Conservation (phyloP, 2,797 vertebrate species). For the Lycodopsis pacificus region DNA sequence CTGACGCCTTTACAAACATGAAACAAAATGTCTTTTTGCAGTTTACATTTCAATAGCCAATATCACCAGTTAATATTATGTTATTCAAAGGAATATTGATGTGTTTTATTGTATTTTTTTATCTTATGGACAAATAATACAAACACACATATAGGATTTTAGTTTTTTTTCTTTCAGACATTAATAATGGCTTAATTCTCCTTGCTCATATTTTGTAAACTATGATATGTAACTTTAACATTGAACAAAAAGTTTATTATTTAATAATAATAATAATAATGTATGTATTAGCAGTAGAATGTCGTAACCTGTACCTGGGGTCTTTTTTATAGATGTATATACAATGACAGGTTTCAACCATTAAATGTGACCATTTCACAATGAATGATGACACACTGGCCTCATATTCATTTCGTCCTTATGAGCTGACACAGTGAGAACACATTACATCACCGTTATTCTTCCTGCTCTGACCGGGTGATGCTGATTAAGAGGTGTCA, state of each 20-base stretch:
- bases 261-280: slow-evolving; percentile 88
- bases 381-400: slow-evolving; percentile 79
- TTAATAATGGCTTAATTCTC: slow-evolving; percentile 87
- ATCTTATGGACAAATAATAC: slow-evolving; percentile 81
- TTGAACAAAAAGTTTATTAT: slow-evolving; percentile 90
- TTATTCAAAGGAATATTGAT: slow-evolving; percentile 82
- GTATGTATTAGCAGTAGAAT: slow-evolving; percentile 91
- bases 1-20: slow-evolving; percentile 69
- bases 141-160: slow-evolving; percentile 83
- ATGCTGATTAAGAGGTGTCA: not conserved
- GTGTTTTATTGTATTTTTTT: slow-evolving; percentile 78
- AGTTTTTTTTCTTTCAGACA: slow-evolving; percentile 74
- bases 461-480: not conserved
- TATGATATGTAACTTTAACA: slow-evolving; percentile 91
- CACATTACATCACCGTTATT: not conserved
- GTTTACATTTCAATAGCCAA: slow-evolving; percentile 80
- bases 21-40: slow-evolving; percentile 72
- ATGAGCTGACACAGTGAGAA: not conserved
- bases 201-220: slow-evolving; percentile 90
- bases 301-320: slow-evolving; percentile 97
- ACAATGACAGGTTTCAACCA: slow-evolving; percentile 95
- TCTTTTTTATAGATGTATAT: slow-evolving; percentile 99
- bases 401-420: slow-evolving; percentile 56
- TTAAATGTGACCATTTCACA: slow-evolving; percentile 99
- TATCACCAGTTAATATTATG: slow-evolving; percentile 83